Conservation (phyloP, 2,113 vertebrate genomes). For the Erythrocebus patas region DNA sequence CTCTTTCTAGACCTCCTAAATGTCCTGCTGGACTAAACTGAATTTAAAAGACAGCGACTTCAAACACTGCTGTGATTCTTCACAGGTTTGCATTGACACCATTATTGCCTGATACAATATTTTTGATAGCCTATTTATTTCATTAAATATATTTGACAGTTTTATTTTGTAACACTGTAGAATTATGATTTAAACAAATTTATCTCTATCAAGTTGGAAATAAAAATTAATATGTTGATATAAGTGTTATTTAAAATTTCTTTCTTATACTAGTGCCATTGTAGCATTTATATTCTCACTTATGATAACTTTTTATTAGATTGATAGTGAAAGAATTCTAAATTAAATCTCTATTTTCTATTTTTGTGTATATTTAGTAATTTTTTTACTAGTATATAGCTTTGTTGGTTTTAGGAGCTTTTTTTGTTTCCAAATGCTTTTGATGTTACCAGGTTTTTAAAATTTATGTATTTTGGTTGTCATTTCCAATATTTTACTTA, state of each 20-base stretch:
- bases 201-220: background rate
- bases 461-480: background rate
- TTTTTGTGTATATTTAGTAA: background rate
- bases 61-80: slow-evolving; percentile 16
- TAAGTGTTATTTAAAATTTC: background rate
- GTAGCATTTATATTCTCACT: background rate
- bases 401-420: background rate
- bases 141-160: background rate
- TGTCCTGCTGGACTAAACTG: slow-evolving; percentile 40
- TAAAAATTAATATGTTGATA: background rate
- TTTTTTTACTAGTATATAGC: background rate
- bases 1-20: slow-evolving; percentile 35
- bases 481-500: background rate
- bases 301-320: background rate
- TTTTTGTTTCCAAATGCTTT: background rate
- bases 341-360: background rate
- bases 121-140: background rate
- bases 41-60: slow-evolving; percentile 47
- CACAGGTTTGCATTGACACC: background rate
- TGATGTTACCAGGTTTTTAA: background rate
- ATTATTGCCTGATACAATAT: background rate
- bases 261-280: background rate
- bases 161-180: background rate
- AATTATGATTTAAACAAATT: background rate
- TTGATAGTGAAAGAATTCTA: background rate